Conservation (phyloP, 2,888 invertebrate species). For the Dastarcus helophoroides region DNA sequence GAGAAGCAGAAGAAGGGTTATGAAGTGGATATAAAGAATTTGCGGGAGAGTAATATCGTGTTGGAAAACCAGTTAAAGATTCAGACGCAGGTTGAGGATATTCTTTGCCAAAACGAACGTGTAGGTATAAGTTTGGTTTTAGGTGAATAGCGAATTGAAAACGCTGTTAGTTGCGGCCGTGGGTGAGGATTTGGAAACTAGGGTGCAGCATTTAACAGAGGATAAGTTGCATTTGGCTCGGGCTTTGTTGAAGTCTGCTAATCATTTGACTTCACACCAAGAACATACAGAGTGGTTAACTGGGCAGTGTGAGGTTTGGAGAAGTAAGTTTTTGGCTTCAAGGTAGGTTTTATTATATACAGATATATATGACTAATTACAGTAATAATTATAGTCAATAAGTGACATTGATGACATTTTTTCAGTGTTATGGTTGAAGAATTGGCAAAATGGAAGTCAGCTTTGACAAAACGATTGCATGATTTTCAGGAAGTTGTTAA, state of each 20-base stretch:
- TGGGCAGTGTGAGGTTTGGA: slow-evolving; percentile 93
- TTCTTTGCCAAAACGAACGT: slow-evolving; percentile 1
- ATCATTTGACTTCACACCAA: slow-evolving; percentile 77
- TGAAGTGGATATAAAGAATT: slow-evolving; percentile 49
- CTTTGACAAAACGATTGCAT: slow-evolving; percentile 57
- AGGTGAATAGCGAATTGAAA: slow-evolving; percentile 87
- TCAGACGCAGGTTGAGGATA: slow-evolving; percentile 53
- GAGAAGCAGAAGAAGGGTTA: slow-evolving; percentile 41
- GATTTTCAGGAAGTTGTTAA: slow-evolving; percentile 59
- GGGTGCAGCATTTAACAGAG: slow-evolving; percentile 82
- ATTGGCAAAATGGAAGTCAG: slow-evolving; percentile 75
- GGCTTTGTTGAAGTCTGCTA: slow-evolving; percentile 74
- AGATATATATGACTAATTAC: background rate
- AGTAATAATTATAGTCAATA: background rate
- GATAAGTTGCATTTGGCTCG: slow-evolving; percentile 82
- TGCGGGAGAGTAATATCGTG: slow-evolving; percentile 57
- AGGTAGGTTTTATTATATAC: slow-evolving; percentile 44
- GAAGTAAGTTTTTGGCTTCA: slow-evolving; percentile 91
- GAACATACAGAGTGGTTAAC: slow-evolving; percentile 89
- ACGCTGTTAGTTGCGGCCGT: slow-evolving; percentile 88
- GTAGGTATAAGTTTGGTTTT: slow-evolving; percentile 13
- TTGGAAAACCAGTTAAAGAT: slow-evolving; percentile 74
- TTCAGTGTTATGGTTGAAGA: slow-evolving; percentile 86
- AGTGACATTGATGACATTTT: slow-evolving; percentile 19
- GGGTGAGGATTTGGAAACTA: slow-evolving; percentile 83